Evolutionary conservation across 2,797 vertebrate genomes (phyloP), one percentile per base, ranked within the genome.

Genomic region (Brachyalestes nurse): DNA sequence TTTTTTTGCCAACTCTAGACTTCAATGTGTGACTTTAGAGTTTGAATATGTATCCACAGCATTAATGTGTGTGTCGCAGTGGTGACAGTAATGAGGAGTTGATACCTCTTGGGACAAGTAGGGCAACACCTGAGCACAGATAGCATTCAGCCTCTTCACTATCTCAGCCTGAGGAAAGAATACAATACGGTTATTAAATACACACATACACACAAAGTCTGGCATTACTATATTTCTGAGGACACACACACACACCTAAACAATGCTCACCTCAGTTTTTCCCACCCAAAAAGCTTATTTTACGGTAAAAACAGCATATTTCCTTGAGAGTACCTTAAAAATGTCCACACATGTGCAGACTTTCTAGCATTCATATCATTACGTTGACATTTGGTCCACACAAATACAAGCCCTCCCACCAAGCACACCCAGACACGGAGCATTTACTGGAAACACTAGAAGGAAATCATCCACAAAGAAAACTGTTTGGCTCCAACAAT

Each of bases 41-140:
- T 5, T 23, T 23, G 40, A 67, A 67, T 40, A 66, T 66, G 21
- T 65, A 3, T 65, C 6, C 17, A 19, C 38, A 9, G 19, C 10
- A 1, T 19, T 14, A 2, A 45, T 19, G 7, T 42, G 16, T 19
- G 34, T 66, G 34, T 61, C 14, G 58, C 23, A 61, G 14, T 61
- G 34, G 34, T 34, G 28, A 65, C 28, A 65, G 28, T 65, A 1
- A 65, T 34, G 34, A 28, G 51, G 51, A 38, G 6, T 25, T 5
- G 17, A 0, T 74, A 99, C 97, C 97, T 99, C 97, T 92, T 98
- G 97, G 58, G 97, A 99, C 90, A 99, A 96, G 92, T 98, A 99
- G 79, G 97, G 97, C 84, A 99, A 95, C 86, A 99, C 97, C 91
- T 99, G 97, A 40, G 97, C 97, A 16, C 97, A 99, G 88, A 99